These are phyloP conservation scores for Botrylloides violaceus DNA, from an alignment of 23 tunicate genomes.

Conservation along the genomic window DNA sequence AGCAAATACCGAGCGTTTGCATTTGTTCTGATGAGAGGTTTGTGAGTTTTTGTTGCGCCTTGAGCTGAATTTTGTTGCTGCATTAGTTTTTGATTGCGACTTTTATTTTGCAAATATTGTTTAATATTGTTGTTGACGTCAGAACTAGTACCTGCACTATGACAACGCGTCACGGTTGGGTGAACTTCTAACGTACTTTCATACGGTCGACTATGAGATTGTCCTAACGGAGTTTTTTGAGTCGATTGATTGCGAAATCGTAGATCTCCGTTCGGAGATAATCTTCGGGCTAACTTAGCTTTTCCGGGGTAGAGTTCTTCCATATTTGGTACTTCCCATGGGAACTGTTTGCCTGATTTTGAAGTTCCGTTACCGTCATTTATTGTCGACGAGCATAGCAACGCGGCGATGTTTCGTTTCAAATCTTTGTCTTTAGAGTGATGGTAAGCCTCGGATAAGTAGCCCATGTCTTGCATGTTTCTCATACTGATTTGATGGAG, in stretches of 20 bases:
- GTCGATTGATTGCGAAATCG: neutral
- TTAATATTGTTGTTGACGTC: slow-evolving; percentile 24
- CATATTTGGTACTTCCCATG: neutral
- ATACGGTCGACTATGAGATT: slow-evolving; percentile 8
- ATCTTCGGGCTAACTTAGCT: slow-evolving; percentile 15
- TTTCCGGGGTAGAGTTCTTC: slow-evolving; percentile 27
- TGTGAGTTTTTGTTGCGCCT: slow-evolving; percentile 6
- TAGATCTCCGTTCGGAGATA: slow-evolving; percentile 17
- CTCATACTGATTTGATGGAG: slow-evolving; percentile 70
- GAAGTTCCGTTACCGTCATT: slow-evolving; percentile 8
- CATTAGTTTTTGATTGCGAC: slow-evolving; percentile 2
- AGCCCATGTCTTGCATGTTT: slow-evolving; percentile 77
- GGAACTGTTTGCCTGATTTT: neutral
- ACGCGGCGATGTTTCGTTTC: slow-evolving; percentile 18
- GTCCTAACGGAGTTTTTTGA: neutral
- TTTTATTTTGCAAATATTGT: slow-evolving; percentile 19
- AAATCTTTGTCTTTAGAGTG: slow-evolving; percentile 21
- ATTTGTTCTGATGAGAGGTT: slow-evolving; percentile 16
- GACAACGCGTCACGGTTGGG: slow-evolving; percentile 1
- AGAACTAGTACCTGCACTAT: slow-evolving; percentile 18
- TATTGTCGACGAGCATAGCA: slow-evolving; percentile 2
- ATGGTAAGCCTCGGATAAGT: slow-evolving; percentile 18
- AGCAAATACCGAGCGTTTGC: slow-evolving; percentile 26
- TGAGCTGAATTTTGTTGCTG: neutral
- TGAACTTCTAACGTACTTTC: slow-evolving; percentile 3